Percentiles rank a stretch among this genome's conserved stretches.
Evolutionary conservation across 2,113 vertebrate species (phyloP).

Genomic region (Leucoraja erinaceus): DNA sequence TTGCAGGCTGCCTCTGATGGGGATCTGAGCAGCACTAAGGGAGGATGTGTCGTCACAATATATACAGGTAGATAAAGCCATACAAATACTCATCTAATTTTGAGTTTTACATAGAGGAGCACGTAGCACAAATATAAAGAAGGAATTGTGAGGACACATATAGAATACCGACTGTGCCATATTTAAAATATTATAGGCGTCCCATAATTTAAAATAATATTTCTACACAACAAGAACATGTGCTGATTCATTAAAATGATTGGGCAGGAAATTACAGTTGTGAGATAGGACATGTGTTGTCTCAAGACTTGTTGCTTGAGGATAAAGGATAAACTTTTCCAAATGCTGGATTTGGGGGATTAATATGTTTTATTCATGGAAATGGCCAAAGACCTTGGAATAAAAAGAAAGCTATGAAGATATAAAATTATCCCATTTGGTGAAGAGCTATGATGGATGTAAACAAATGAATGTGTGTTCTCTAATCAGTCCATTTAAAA

Average conservation of each 20-base stretch:
- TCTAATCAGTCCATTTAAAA: not conserved
- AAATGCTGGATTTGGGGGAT: not conserved
- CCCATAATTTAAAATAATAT: not conserved
- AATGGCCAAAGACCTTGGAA: not conserved
- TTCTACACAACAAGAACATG: not conserved
- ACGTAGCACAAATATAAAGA: not conserved
- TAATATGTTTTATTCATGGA: not conserved
- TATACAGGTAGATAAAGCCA: not conserved
- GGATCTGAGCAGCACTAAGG: too few species aligned
- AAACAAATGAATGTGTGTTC: not conserved
- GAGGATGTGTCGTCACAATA: too few species aligned
- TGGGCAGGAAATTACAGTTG: not conserved
- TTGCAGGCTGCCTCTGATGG: too few species aligned
- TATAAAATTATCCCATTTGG: not conserved
- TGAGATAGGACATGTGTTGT: not conserved
- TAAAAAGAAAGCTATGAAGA: not conserved
- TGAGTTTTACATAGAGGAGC: not conserved
- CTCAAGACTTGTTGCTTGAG: not conserved
- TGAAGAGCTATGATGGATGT: not conserved
- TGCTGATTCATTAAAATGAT: not conserved
- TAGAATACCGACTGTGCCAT: not conserved
- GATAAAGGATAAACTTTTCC: not conserved
- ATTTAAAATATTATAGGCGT: too few species aligned
- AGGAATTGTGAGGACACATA: not conserved
- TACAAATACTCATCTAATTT: not conserved